phyloP scores from a whole-genome alignment of 2,113 vertebrate genomes.

The Solenodon paradoxus region DNA sequence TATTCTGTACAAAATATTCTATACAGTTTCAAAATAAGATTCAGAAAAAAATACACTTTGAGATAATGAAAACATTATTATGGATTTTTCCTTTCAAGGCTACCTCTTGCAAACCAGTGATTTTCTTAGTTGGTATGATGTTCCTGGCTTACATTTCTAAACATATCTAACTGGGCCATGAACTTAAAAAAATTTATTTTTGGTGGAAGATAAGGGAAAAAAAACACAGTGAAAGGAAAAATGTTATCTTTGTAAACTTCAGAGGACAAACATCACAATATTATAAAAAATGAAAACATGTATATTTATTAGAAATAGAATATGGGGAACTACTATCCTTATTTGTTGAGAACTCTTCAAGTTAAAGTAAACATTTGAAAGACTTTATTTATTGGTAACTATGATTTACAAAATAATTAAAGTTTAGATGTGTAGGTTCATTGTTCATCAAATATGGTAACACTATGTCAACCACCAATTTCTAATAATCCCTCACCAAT shows the following conservation, averaged over 20 bases:
- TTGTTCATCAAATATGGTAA: no score
- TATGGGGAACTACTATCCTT: not conserved
- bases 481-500: no score
- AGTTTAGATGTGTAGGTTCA: no score
- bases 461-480: no score
- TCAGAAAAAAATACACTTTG: not conserved
- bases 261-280: not conserved
- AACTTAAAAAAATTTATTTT: not conserved
- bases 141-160: not conserved
- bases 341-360: not conserved
- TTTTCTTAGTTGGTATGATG: not conserved
- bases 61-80: constrained; percentile 42
- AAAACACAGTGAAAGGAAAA: not conserved
- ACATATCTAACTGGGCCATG: constrained; percentile 6
- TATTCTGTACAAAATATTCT: not conserved
- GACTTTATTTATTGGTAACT: no score
- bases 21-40: constrained; percentile 4
- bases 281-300: not conserved
- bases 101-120: not conserved
- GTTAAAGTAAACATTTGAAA: constrained; percentile 17
- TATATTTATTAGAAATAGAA: constrained; percentile 1
- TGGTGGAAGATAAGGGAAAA: not conserved
- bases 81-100: not conserved
- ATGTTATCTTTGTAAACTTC: not conserved
- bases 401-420: no score